Base-by-base conservation (phyloP, 2,888 invertebrate species). In the Cyclophora punctaria region DNA sequence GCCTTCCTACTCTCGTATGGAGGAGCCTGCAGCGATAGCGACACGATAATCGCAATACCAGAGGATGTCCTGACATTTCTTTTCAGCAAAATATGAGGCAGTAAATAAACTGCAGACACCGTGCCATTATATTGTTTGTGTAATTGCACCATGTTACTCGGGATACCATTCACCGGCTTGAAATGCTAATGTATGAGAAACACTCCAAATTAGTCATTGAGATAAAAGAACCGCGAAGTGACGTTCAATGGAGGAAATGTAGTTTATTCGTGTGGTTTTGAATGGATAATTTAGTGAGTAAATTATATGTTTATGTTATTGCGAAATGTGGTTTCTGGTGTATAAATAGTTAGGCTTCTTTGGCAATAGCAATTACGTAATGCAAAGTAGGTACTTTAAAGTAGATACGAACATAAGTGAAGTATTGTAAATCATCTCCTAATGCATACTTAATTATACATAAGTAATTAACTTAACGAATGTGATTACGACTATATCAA, bases 51-150 rank as follows among this genome's bases (percentile, higher is more conserved):
- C 79, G 70, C 71, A 66, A 64, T 59, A 62, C 63, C 44, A 59
- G 65, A 67, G 64, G 64, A 71, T 66, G 68, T 71, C 69, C 71
- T 71, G 74, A 74, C 76, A 73, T 78, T 79, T 79, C 73, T 78
- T 78, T 78, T 75, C 75, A 73, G 69, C 66, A 59, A 62, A 61
- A 67, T 67, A 60, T 65, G 63, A 61, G 60, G 68, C 67, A 69
- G 72, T 80, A 78, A 79, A 79, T 77, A 78, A 71, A 59, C 67
- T 62, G 76, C 74, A 73, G 79, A 79, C 81, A 80, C 76, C 65
- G 55, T 69, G 68, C 78, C 74, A 80, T 82, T 85, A 84, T 79
- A 79, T 79, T 77, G 79, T 83, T 83, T 78, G 76, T 76, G 78
- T 85, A 85, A 84, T 85, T 83, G 74, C 70, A 78, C 69, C 60